Percentiles rank a stretch among this genome's conserved stretches.
Evolutionary conservation across 1,140 invertebrate species (phyloP).

Genomic region (Colletes latitarsis): DNA sequence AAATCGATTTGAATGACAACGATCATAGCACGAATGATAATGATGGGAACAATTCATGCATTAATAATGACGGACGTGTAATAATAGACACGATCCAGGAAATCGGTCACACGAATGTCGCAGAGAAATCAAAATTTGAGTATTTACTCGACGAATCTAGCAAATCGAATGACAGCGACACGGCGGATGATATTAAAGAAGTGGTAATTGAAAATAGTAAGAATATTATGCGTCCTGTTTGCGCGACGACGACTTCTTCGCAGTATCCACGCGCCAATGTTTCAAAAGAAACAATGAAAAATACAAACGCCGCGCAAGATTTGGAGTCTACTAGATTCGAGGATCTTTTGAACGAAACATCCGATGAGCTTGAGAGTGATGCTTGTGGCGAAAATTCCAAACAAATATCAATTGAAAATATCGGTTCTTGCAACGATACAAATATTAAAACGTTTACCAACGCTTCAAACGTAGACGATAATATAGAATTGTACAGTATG

Average conservation of each 20-base stretch:
- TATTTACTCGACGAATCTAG: conserved; percentile 57
- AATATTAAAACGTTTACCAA: not conserved
- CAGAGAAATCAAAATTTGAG: conserved; percentile 55
- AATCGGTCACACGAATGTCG: not conserved
- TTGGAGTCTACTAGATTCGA: conserved; percentile 54
- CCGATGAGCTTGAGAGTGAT: conserved; percentile 49
- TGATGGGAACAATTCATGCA: conserved; percentile 12
- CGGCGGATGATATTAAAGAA: not conserved
- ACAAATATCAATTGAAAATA: not conserved
- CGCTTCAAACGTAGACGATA: not conserved
- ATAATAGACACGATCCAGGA: not conserved
- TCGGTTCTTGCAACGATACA: not conserved
- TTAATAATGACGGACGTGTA: not conserved
- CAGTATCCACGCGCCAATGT: not conserved
- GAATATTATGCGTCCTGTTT: no score
- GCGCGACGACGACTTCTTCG: no score
- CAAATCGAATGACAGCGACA: conserved; percentile 25
- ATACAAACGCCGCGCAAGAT: not conserved
- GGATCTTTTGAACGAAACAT: conserved; percentile 60
- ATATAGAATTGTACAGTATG: not conserved
- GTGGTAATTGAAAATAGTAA: not conserved
- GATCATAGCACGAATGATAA: not conserved
- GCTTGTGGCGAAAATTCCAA: not conserved
- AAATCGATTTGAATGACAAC: conserved; percentile 2
- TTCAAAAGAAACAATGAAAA: not conserved